A percentile compares a stretch with the other conserved stretches of the same genome.
Evolutionary conservation across 2,888 invertebrate species (phyloP).

Genomic region (Aphodius granarius): DNA sequence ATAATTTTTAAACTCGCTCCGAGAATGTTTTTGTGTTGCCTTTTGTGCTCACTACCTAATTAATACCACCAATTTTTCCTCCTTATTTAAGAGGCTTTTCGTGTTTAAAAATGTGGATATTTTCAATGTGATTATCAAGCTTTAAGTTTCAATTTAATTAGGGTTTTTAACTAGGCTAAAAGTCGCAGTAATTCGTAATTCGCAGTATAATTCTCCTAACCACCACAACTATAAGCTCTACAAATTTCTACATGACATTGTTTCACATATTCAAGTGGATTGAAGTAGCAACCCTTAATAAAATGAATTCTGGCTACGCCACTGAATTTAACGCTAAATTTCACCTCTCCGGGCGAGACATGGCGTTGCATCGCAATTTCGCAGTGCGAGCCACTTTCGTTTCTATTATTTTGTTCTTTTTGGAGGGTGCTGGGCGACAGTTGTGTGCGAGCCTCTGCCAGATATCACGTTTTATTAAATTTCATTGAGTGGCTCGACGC

Average conservation of each 20-base stretch:
- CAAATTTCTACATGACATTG: not conserved
- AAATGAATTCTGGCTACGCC: not conserved
- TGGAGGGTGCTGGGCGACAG: not conserved
- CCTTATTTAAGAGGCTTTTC: no score
- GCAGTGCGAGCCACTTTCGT: not conserved
- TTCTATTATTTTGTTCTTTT: not conserved
- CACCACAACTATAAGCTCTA: no score
- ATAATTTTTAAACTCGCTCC: no score
- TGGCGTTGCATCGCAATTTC: not conserved
- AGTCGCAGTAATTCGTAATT: no score
- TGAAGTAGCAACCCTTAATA: no score
- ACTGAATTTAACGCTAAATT: not conserved
- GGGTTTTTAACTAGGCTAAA: no score
- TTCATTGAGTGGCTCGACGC: not conserved
- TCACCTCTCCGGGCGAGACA: not conserved
- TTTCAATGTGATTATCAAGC: not conserved
- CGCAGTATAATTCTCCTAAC: no score
- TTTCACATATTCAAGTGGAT: no score
- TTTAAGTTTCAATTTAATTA: not conserved
- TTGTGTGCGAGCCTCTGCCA: not conserved
- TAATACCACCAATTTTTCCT: no score
- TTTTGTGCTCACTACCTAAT: no score
- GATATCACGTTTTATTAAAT: not conserved
- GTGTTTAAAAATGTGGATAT: no score
- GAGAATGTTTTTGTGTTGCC: no score